These are phyloP conservation scores for Chelonoidis abingdonii DNA, from an alignment of 2,113 vertebrate species.

Conservation along the genomic window DNA sequence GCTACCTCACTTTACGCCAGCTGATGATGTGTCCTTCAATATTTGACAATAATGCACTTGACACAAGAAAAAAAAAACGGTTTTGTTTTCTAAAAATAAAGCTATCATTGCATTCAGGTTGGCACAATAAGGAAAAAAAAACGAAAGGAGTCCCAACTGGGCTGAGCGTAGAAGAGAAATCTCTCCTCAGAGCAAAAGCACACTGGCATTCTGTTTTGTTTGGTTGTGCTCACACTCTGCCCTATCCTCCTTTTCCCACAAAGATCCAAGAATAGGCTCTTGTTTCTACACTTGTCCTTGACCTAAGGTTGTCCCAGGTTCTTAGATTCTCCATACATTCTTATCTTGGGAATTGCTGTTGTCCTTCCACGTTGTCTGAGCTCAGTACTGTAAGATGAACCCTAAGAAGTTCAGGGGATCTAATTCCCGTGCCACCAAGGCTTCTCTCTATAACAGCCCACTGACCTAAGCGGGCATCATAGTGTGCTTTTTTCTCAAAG, in stretches of 20 bases:
- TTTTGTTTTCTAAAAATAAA: background rate
- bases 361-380: background rate
- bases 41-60: background rate
- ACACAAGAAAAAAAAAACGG: background rate
- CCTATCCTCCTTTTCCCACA: background rate
- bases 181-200: background rate
- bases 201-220: background rate
- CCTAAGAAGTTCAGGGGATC: background rate
- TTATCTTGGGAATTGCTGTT: background rate
- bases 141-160: background rate
- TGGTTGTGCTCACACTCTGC: background rate
- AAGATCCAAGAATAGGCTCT: background rate
- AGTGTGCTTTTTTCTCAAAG: background rate
- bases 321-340: background rate
- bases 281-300: background rate
- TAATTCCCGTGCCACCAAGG: background rate
- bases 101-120: background rate
- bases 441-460: background rate
- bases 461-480: background rate
- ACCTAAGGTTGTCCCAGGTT: background rate
- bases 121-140: background rate
- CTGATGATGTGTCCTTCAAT: background rate
- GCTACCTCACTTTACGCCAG: background rate
- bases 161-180: background rate
- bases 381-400: background rate